phyloP scores from a whole-genome alignment of 1,140 invertebrate species.

The Procambarus clarkii region DNA sequence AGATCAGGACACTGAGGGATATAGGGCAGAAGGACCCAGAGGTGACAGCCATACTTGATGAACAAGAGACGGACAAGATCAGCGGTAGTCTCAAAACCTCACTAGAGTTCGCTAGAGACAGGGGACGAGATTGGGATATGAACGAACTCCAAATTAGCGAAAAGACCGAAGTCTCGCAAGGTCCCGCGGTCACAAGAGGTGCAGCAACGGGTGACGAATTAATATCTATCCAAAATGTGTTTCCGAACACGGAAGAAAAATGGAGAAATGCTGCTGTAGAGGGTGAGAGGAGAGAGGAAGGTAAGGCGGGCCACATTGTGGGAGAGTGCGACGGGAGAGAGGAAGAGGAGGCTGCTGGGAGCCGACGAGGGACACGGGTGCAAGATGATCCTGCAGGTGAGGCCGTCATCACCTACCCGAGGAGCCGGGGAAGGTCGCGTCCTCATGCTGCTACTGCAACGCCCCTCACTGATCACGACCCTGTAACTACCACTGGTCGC shows the following conservation, averaged over 20 bases:
- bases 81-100: neutral
- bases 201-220: neutral
- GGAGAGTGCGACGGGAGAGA: neutral
- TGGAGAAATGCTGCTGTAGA: neutral
- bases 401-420: neutral
- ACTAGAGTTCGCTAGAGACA: too few relatives aligned
- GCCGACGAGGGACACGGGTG: neutral
- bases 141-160: too few relatives aligned
- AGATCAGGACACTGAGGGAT: slow-evolving; percentile 20
- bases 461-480: neutral
- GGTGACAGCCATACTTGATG: neutral
- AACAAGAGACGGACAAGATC: slow-evolving; percentile 9
- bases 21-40: neutral
- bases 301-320: neutral
- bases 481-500: neutral
- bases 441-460: neutral
- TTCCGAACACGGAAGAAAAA: neutral
- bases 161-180: neutral
- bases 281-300: neutral
- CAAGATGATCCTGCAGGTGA: neutral
- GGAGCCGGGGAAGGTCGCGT: neutral
- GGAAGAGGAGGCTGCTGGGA: neutral
- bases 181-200: neutral
- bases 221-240: neutral
- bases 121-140: neutral